Conservation (phyloP, 2,797 vertebrate species). For the Syngnathus rostellatus region DNA sequence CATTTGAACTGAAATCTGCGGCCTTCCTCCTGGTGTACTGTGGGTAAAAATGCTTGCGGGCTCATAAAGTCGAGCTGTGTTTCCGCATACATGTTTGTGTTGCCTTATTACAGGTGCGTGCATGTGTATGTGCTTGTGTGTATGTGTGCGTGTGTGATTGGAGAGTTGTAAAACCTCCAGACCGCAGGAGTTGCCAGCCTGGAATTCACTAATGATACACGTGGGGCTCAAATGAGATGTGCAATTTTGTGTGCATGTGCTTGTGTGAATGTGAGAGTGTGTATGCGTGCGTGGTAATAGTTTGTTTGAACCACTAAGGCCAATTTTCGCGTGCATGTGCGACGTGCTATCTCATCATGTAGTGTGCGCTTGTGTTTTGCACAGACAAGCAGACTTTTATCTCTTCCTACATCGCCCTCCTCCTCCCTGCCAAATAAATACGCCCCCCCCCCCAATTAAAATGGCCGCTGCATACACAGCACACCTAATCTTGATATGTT, state of each 20-base stretch:
- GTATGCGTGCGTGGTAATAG: slow-evolving; percentile 15
- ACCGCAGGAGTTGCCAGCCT: slow-evolving; percentile 64
- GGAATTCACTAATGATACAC: slow-evolving; percentile 73
- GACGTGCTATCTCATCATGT: slow-evolving; percentile 47
- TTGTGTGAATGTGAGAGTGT: slow-evolving; percentile 10
- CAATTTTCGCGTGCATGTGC: slow-evolving; percentile 41
- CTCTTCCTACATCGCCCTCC: neutral
- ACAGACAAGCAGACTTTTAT: slow-evolving; percentile 13
- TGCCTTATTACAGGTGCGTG: slow-evolving; percentile 58
- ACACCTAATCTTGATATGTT: slow-evolving; percentile 38
- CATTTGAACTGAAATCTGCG: slow-evolving; percentile 4
- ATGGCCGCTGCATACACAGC: slow-evolving; percentile 46
- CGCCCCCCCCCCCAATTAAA: slow-evolving; percentile 24
- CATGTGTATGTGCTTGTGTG: slow-evolving; percentile 10
- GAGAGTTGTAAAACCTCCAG: slow-evolving; percentile 63
- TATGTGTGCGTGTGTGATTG: slow-evolving; percentile 50
- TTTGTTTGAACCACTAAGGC: slow-evolving; percentile 43
- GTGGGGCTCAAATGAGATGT: slow-evolving; percentile 68
- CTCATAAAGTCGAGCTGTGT: slow-evolving; percentile 52
- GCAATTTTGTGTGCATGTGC: slow-evolving; percentile 48
- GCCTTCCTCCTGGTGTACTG: slow-evolving; percentile 22
- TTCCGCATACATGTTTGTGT: slow-evolving; percentile 59
- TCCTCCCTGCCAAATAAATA: neutral
- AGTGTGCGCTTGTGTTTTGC: slow-evolving; percentile 13
- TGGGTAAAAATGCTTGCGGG: slow-evolving; percentile 41